phyloP scores from a whole-genome alignment of 2,113 vertebrate genomes.

The Nothocercus julius region DNA sequence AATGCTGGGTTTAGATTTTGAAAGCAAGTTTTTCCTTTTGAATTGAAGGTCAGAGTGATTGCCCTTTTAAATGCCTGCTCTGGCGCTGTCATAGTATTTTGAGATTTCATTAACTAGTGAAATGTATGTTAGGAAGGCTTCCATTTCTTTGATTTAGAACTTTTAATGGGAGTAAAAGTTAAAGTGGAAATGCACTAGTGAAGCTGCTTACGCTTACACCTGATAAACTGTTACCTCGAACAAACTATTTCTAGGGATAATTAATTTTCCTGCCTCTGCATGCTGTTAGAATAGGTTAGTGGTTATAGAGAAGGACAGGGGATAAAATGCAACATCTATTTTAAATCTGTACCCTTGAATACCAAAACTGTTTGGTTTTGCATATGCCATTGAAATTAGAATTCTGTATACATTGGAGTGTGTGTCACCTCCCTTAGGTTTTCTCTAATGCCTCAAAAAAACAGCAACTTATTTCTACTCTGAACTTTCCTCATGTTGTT shows the following conservation, averaged over 20 bases:
- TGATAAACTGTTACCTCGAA: constrained; percentile 46
- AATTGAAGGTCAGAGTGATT: constrained; percentile 45
- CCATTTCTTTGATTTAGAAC: not conserved
- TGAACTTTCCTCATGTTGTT: not conserved
- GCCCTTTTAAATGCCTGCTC: constrained; percentile 53
- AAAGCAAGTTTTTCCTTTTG: constrained; percentile 19
- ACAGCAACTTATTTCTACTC: not conserved
- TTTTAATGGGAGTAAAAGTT: not conserved
- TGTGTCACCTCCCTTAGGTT: not conserved
- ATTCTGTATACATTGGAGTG: not conserved
- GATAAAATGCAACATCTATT: not conserved
- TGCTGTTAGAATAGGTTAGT: not conserved
- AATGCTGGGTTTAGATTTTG: constrained; percentile 27
- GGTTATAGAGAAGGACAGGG: not conserved
- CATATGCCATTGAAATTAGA: not conserved
- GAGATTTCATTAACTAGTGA: constrained; percentile 9
- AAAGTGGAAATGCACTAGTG: not conserved
- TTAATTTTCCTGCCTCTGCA: not conserved
- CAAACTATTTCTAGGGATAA: not conserved
- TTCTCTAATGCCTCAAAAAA: not conserved
- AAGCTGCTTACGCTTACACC: constrained; percentile 27
- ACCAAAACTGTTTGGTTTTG: not conserved
- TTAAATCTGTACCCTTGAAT: not conserved
- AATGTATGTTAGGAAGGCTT: constrained; percentile 38
- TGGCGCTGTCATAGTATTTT: not conserved